A percentile compares a stretch with the other conserved stretches of the same genome.
These are phyloP conservation scores for Aramus guarauna DNA, from an alignment of 2,113 vertebrate species.

Conservation along the genomic window DNA sequence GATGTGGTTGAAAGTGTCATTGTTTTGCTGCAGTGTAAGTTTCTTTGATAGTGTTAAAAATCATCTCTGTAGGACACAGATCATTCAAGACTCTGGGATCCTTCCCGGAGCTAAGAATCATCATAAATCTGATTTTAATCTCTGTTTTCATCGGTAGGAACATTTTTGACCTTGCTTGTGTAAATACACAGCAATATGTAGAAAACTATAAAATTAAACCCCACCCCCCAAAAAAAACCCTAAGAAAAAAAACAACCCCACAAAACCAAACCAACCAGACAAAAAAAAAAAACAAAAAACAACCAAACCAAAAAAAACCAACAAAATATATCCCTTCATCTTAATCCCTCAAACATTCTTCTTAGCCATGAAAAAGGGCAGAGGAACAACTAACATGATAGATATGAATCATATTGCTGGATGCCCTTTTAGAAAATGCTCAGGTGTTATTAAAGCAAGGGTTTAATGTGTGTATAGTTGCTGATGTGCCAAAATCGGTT, in stretches of 20 bases:
- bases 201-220: not conserved
- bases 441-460: not conserved
- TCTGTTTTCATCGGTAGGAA: not conserved
- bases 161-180: not conserved
- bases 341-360: not conserved
- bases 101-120: not conserved
- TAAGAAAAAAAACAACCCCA: not conserved
- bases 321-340: not conserved
- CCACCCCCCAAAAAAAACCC: too few species aligned
- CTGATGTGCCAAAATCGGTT: not conserved
- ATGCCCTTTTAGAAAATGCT: not conserved
- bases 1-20: not conserved
- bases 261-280: too few species aligned
- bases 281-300: too few species aligned
- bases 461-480: not conserved
- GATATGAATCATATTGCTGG: not conserved
- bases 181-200: not conserved
- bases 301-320: too few species aligned
- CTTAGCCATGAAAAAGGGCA: not conserved
- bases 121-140: not conserved
- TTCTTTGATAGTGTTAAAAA: not conserved
- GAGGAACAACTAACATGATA: not conserved
- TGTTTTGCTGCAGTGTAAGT: not conserved
- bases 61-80: not conserved
- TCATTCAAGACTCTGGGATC: not conserved